Conservation (phyloP, 2,113 vertebrate genomes). For the Taurulus bubalis region DNA sequence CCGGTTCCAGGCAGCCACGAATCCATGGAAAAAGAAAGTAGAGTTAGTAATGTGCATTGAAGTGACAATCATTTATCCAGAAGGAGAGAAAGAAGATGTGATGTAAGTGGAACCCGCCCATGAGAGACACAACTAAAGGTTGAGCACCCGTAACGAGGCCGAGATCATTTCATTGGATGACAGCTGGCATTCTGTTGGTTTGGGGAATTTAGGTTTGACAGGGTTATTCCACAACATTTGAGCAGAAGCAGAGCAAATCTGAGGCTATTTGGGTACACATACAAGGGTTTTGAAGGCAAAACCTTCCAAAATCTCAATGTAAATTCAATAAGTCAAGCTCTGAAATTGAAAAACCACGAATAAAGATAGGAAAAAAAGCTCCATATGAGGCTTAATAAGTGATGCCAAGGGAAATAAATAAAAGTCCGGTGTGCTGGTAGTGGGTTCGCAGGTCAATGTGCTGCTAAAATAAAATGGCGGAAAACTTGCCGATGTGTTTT, state of each 20-base stretch:
- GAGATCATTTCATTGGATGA: too few relatives aligned
- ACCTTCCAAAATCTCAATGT: too few relatives aligned
- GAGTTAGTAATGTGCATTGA: too few relatives aligned
- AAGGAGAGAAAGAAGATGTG: too few relatives aligned
- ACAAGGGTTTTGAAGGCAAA: background rate
- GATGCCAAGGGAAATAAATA: slow-evolving; percentile 16
- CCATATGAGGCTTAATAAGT: slow-evolving; percentile 6
- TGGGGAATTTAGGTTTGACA: background rate
- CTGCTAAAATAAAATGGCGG: slow-evolving; percentile 18
- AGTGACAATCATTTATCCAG: too few relatives aligned
- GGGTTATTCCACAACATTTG: background rate
- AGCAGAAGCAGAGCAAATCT: background rate
- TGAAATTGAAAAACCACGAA: background rate
- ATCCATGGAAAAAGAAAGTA: too few relatives aligned
- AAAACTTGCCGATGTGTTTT: slow-evolving; percentile 13
- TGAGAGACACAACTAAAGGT: too few relatives aligned
- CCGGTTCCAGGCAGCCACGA: too few relatives aligned
- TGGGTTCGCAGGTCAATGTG: slow-evolving; percentile 17
- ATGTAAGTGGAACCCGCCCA: too few relatives aligned
- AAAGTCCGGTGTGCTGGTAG: background rate
- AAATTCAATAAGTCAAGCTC: background rate
- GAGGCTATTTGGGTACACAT: background rate
- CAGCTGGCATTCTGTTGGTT: background rate
- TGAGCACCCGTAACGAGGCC: too few relatives aligned
- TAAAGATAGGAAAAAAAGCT: too few relatives aligned